Percentiles rank a stretch among this genome's conserved stretches.
phyloP scores from a whole-genome alignment of 2,113 vertebrate genomes.

The Cathartes aura region DNA sequence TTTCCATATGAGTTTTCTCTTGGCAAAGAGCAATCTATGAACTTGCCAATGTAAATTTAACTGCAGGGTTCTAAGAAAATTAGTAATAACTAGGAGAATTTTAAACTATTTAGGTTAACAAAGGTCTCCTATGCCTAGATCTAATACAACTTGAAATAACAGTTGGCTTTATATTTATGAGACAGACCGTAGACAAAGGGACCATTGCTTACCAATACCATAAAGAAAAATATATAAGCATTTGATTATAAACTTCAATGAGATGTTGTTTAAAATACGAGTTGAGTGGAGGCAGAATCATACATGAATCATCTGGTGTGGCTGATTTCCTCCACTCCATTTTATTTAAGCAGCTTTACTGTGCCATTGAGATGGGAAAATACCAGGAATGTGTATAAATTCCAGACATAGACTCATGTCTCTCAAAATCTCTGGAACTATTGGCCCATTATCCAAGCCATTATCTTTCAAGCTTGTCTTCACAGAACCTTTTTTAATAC shows the following conservation, averaged over 20 bases:
- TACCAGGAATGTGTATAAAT: neutral
- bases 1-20: slow-evolving; percentile 5
- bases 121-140: slow-evolving; percentile 44
- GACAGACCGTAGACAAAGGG: slow-evolving; percentile 44
- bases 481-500: neutral
- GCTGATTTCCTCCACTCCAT: neutral
- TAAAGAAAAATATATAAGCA: slow-evolving; percentile 46
- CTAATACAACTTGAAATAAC: slow-evolving; percentile 34
- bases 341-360: slow-evolving; percentile 6
- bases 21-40: slow-evolving; percentile 30
- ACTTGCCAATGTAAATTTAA: slow-evolving; percentile 62
- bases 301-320: slow-evolving; percentile 64
- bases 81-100: slow-evolving; percentile 35
- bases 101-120: slow-evolving; percentile 46
- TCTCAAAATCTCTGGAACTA: neutral
- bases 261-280: slow-evolving; percentile 61
- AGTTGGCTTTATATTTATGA: slow-evolving; percentile 52
- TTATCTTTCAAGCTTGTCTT: neutral
- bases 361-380: slow-evolving; percentile 1
- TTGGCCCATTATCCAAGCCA: neutral
- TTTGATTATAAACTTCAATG: slow-evolving; percentile 54
- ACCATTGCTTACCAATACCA: slow-evolving; percentile 51
- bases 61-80: slow-evolving; percentile 35
- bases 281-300: slow-evolving; percentile 40
- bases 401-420: neutral